Evolutionary conservation across 1,140 invertebrate genomes (phyloP).

Genomic region (Heliconius himera): DNA sequence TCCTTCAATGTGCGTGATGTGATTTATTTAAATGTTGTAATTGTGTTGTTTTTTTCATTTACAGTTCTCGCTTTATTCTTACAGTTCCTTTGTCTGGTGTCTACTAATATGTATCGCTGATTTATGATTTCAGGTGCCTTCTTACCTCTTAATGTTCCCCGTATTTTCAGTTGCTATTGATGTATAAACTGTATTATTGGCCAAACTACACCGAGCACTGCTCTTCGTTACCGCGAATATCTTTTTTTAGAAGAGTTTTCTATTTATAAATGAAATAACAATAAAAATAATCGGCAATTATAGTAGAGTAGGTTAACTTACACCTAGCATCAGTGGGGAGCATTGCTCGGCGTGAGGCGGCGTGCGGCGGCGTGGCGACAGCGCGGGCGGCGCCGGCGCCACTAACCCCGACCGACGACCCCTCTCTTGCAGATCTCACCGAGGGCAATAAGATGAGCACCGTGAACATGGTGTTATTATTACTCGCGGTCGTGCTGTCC

Average conservation of each 20-base stretch:
- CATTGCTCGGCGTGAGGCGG: conserved; percentile 56
- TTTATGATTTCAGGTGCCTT: conserved; percentile 75
- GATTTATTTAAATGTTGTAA: conserved; percentile 22
- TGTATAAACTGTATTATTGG: conserved; percentile 53
- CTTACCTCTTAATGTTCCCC: conserved; percentile 58
- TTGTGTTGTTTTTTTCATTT: conserved; percentile 27
- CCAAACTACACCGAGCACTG: conserved; percentile 68
- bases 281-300: not conserved
- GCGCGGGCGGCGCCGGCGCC: conserved; percentile 71
- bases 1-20: conserved; percentile 17
- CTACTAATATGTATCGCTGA: conserved; percentile 52
- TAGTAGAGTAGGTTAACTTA: not conserved
- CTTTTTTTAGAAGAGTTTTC: not conserved
- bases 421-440: conserved; percentile 85
- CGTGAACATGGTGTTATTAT: conserved; percentile 93
- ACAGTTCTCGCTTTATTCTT: conserved; percentile 31
- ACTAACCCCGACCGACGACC: conserved; percentile 69
- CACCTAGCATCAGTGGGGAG: conserved; percentile 34
- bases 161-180: conserved; percentile 52
- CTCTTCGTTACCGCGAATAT: conserved; percentile 52
- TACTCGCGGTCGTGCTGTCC: conserved; percentile 94
- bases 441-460: conserved; percentile 92
- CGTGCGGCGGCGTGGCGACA: conserved; percentile 44
- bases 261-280: not conserved
- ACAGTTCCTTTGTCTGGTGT: conserved; percentile 42